Conservation (phyloP, 2,113 vertebrate species). For the Cepphus grylle region DNA sequence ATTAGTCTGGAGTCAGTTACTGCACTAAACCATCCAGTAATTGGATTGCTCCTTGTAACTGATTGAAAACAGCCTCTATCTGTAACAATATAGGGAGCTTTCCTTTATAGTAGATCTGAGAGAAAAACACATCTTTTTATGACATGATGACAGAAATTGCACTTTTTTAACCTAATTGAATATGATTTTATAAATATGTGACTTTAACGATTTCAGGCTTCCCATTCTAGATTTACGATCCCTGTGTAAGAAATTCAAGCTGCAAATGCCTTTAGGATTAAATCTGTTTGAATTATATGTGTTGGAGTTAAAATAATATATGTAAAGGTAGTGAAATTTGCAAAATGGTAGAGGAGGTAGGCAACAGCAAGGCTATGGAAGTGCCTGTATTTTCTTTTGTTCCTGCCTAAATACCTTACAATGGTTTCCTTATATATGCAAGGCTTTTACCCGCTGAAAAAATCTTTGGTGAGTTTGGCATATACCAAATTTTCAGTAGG, state of each 20-base stretch:
- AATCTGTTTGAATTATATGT: background rate
- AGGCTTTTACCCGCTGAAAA: background rate
- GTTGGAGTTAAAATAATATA: background rate
- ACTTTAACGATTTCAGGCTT: conserved; percentile 84
- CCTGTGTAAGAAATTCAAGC: conserved; percentile 9
- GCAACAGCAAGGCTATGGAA: background rate
- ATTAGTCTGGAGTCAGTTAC: conserved; percentile 99
- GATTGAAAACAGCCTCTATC: conserved; percentile 94
- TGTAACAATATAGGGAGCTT: conserved; percentile 80
- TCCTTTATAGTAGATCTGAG: conserved; percentile 77
- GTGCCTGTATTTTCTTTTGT: background rate
- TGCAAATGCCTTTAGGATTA: conserved; percentile 48
- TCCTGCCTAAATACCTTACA: background rate
- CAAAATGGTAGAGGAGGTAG: background rate
- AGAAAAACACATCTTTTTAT: conserved; percentile 98
- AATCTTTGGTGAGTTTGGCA: background rate
- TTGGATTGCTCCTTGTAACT: conserved; percentile 95
- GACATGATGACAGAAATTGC: conserved; percentile 99
- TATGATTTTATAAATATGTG: conserved; percentile 90
- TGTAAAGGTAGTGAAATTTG: background rate
- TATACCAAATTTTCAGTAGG: background rate
- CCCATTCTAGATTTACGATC: conserved; percentile 71
- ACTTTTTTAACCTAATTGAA: conserved; percentile 93
- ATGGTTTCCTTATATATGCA: background rate
- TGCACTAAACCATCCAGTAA: conserved; percentile 97